phyloP scores from a whole-genome alignment of 2,113 vertebrate species.

The Vidua macroura region DNA sequence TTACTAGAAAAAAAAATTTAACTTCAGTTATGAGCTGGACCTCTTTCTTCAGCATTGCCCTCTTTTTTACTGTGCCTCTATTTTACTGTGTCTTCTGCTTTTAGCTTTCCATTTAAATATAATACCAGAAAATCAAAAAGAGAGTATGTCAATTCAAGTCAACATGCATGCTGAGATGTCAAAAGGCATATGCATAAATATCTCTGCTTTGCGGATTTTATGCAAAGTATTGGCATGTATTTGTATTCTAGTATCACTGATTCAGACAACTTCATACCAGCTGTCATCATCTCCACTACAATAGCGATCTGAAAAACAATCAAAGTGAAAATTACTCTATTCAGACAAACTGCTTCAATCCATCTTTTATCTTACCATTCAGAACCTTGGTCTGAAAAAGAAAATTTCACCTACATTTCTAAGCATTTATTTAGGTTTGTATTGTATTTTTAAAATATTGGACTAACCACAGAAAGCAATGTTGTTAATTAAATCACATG shows the following conservation, averaged over 20 bases:
- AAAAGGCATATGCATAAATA: slow-evolving; percentile 27
- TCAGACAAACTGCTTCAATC: slow-evolving; percentile 14
- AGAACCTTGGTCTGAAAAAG: background rate
- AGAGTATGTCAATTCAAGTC: background rate
- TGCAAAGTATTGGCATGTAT: slow-evolving; percentile 18
- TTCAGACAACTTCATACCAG: slow-evolving; percentile 37
- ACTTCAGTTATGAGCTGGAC: background rate
- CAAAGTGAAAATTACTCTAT: slow-evolving; percentile 33
- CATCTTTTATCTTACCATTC: background rate
- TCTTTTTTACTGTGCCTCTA: background rate
- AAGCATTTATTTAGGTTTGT: background rate
- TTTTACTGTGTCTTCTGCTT: background rate
- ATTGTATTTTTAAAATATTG: background rate
- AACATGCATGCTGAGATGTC: slow-evolving; percentile 4
- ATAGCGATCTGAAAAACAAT: background rate
- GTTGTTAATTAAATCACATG: background rate
- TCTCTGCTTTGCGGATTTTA: slow-evolving; percentile 18
- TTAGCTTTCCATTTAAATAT: slow-evolving; percentile 21
- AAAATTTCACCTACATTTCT: background rate
- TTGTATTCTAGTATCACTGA: slow-evolving; percentile 26
- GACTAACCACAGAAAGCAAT: background rate
- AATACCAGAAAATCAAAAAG: slow-evolving; percentile 17
- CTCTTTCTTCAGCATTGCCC: background rate
- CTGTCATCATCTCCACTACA: slow-evolving; percentile 23
- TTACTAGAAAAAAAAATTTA: slow-evolving; percentile 10